Conservation (phyloP, 1,140 invertebrate genomes). For the Saxidomus purpurata region DNA sequence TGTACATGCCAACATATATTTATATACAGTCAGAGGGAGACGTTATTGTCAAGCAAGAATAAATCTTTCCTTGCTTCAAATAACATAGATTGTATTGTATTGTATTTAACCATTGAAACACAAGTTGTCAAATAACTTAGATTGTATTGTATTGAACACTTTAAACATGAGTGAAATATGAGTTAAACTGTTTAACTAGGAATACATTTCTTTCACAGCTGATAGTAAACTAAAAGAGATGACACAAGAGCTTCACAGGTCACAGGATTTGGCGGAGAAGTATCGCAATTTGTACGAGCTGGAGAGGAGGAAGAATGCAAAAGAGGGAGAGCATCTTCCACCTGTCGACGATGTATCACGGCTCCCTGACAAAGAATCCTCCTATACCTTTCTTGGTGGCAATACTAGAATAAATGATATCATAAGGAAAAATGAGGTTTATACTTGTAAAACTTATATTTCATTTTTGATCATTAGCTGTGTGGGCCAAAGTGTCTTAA, state of each 20-base stretch:
- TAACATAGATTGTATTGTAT: no score
- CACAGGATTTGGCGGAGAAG: constrained; percentile 76
- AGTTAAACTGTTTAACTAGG: no score
- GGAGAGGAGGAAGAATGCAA: constrained; percentile 69
- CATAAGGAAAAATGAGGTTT: constrained; percentile 76
- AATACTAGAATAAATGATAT: constrained; percentile 73
- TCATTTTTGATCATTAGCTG: neutral
- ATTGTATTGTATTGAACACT: no score
- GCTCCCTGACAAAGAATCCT: constrained; percentile 46
- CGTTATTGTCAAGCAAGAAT: no score
- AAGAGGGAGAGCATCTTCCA: constrained; percentile 59
- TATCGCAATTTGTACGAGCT: constrained; percentile 75
- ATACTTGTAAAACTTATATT: neutral
- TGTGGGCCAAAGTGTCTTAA: no score
- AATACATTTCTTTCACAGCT: constrained; percentile 70
- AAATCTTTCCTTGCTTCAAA: no score
- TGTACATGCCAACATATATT: no score
- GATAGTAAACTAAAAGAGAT: constrained; percentile 75
- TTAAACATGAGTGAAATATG: no score
- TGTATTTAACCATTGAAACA: no score
- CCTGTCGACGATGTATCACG: constrained; percentile 46
- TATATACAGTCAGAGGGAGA: no score
- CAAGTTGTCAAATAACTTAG: no score
- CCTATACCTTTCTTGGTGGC: constrained; percentile 71
- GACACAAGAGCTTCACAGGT: constrained; percentile 72